phyloP scores from a whole-genome alignment of 2,888 invertebrate genomes.

The Agonopterix arenella region DNA sequence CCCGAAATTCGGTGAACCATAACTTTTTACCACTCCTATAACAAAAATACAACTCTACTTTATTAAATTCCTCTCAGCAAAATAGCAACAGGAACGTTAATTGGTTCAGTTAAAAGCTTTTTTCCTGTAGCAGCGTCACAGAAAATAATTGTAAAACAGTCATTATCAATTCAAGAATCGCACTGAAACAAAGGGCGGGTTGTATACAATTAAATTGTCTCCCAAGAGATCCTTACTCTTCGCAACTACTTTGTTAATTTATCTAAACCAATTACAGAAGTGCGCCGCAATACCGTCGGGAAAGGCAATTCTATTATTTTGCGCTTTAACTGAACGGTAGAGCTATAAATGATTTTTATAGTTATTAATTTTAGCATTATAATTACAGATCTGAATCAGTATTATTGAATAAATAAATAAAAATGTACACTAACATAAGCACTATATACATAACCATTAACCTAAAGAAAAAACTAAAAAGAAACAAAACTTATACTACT shows the following conservation, averaged over 20 bases:
- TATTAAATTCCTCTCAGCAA: not conserved
- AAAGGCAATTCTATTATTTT: slow-evolving; percentile 54
- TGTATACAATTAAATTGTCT: slow-evolving; percentile 55
- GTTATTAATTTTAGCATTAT: too few species aligned
- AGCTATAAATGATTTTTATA: too few species aligned
- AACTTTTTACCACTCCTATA: too few species aligned
- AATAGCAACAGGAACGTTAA: too few species aligned
- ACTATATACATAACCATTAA: too few species aligned
- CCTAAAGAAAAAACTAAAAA: too few species aligned
- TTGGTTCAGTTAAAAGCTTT: not conserved
- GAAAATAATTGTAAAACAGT: slow-evolving; percentile 24
- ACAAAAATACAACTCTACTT: not conserved
- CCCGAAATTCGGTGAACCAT: too few species aligned
- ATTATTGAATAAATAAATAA: too few species aligned
- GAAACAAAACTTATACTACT: too few species aligned
- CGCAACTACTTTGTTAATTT: slow-evolving; percentile 70
- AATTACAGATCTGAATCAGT: too few species aligned
- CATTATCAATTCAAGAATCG: slow-evolving; percentile 50
- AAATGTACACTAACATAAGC: too few species aligned
- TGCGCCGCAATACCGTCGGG: slow-evolving; percentile 45
- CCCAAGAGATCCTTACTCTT: slow-evolving; percentile 59
- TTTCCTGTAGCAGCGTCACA: slow-evolving; percentile 10
- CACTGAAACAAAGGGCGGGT: slow-evolving; percentile 43
- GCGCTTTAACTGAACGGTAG: slow-evolving; percentile 36
- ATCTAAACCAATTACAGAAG: slow-evolving; percentile 69